Evolutionary conservation across 2,113 vertebrate species (phyloP), one percentile per base, ranked within the genome.

Genomic region (Actenoides hombroni): DNA sequence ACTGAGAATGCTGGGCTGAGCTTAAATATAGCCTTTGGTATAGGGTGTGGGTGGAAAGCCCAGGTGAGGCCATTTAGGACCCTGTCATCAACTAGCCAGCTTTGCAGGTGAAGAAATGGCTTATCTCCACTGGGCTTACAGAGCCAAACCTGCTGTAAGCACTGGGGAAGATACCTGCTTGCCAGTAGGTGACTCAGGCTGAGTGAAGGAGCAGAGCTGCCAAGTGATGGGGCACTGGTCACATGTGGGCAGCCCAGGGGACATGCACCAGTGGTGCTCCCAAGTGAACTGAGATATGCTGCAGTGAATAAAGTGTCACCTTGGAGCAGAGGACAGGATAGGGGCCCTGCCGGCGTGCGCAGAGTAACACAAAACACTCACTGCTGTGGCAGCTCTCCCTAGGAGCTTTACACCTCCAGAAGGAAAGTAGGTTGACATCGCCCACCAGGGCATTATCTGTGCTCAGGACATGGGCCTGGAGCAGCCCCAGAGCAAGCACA

Each of bases 141-240:
- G 64, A 68, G 37, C 19, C 64, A 31, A 37, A 16, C 5, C 19
- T 16, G 48, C 20, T 18, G 7, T 0, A 2, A 5, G 29, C 4
- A 1, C 1, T 1, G 20, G 26, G 10, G 20, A 6, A 16, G 3
- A 3, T 0, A 15, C 2, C 31, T 74, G 7, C 8, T 33, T 40
- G 44, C 15, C 9, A 65, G 56, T 14, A 26, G 35, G 65, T 78
- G 39, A 5, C 4, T 10, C 7, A 5, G 8, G 12, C 16, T 71
- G 15, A n/a, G 42, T 0, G 2, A 54, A 37, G 33, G 24, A 49
- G 24, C 14, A 35, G 78, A 11, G 46, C 0, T 17, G 12, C 18
- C 9, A 44, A 33, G 37, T 3, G 39, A 28, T 2, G 18, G 75
- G 44, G 19, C 11, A 33, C 11, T 5, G 59, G 20, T 53, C 19